Evolutionary conservation across 2,888 invertebrate species (phyloP), one percentile per base, ranked within the genome.

Genomic region (Seira musarum): DNA sequence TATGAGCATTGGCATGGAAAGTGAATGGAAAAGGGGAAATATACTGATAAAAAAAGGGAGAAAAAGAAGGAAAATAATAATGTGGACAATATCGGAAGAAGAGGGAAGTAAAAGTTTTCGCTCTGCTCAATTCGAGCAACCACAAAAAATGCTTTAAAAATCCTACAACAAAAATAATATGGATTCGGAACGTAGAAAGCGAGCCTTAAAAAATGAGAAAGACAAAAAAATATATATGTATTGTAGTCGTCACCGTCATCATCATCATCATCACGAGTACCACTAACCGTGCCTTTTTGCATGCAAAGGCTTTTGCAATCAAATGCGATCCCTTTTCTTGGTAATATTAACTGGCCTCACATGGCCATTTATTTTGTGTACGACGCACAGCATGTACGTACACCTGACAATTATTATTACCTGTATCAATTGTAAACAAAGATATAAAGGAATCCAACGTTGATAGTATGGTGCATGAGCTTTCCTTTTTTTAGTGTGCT

Each of bases 371-470:
- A 49, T 49, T 49, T 49, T 49, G 3, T 49, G 49, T 13, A 49
- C 15, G 49, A 49, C 49, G 17, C 49, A 49, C 49, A n/a, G 15
- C 22, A 60, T 60, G 21, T 5, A 19, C 22, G 60, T 60, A 19
- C 60, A 60, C 60, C 60, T 60, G 60, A 60, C 60, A 60, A 60
- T 60, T 60, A 60, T 22, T 22, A 60, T 22, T 22, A 60, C 21
- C 60, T 19, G 60, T 60, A 60, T 60, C 60, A 60, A 60, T 60
- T 60, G 60, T 60, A 60, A 60, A 60, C 60, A 60, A 10, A 22
- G 60, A 22, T 49, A 60, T n/a, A 21, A 60, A 22, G 60, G 22
- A 60, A n/a, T n/a, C n/a, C 21, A 60, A 60, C 60, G 8, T n/a
- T 49, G 49, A 2, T 60, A 40, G 53, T 13, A 53, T 8, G 53